Evolutionary conservation across 2,888 invertebrate genomes (phyloP).

Genomic region (Dusona sp.): DNA sequence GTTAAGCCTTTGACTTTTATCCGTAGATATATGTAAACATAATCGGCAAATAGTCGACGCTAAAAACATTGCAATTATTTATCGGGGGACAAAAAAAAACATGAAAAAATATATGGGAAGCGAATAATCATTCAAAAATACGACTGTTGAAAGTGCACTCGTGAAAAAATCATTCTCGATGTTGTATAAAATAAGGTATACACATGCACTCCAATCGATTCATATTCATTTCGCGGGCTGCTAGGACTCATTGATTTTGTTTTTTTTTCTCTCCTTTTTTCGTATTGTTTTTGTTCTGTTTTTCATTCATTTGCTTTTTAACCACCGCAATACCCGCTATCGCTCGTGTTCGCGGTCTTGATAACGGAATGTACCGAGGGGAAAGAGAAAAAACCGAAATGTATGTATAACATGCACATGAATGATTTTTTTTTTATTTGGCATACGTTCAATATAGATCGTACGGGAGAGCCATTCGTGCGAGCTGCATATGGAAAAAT

Average conservation of each 20-base stretch:
- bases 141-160: not conserved
- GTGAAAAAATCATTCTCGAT: not conserved
- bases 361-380: constrained; percentile 52
- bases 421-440: constrained; percentile 15
- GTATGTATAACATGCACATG: constrained; percentile 6
- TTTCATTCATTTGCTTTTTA: constrained; percentile 65
- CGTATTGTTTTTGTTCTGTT: constrained; percentile 35
- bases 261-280: constrained; percentile 20
- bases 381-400: not conserved
- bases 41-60: not conserved
- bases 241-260: constrained; percentile 57
- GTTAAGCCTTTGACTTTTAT: not conserved
- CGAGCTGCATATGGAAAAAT: constrained; percentile 20
- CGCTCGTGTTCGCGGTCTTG: constrained; percentile 39
- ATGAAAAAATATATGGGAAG: not conserved
- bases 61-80: not conserved
- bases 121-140: not conserved
- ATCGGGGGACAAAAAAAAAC: not conserved
- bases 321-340: constrained; percentile 57
- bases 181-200: constrained; percentile 6
- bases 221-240: constrained; percentile 55
- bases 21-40: not conserved
- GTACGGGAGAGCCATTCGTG: constrained; percentile 8
- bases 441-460: constrained; percentile 34
- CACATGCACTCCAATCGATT: constrained; percentile 53